Percentiles rank a stretch among this genome's conserved stretches.
Evolutionary conservation across 2,888 invertebrate genomes (phyloP).

Genomic region (Nowickia ferox): DNA sequence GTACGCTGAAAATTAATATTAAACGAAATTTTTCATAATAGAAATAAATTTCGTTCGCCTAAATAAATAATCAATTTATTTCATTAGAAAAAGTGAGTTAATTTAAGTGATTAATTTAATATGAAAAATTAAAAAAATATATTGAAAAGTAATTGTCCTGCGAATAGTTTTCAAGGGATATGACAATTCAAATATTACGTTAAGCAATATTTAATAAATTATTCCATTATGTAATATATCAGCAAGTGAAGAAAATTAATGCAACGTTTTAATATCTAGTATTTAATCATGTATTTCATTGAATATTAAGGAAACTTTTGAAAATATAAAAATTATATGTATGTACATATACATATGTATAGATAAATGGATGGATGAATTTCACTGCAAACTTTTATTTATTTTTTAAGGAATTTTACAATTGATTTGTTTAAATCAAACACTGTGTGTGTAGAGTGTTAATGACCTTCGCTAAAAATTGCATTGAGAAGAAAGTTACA

Average conservation of each 20-base stretch:
- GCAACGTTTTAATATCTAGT: conserved; percentile 16
- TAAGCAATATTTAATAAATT: conserved; percentile 26
- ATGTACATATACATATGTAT: too few species aligned
- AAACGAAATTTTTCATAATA: conserved; percentile 62
- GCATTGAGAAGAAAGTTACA: conserved; percentile 67
- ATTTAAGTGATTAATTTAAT: too few species aligned
- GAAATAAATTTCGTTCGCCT: conserved; percentile 64
- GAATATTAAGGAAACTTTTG: conserved; percentile 1
- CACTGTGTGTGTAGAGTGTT: conserved; percentile 60
- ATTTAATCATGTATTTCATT: conserved; percentile 18
- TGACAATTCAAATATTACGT: background rate
- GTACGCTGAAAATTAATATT: conserved; percentile 58
- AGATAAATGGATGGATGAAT: too few species aligned
- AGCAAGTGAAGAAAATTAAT: conserved; percentile 5
- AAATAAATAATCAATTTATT: conserved; percentile 21
- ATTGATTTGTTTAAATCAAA: conserved; percentile 45
- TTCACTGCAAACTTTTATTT: background rate
- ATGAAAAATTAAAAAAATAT: background rate
- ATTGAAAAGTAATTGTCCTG: background rate
- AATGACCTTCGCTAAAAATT: conserved; percentile 72
- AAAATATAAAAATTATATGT: background rate
- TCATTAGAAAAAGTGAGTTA: conserved; percentile 62
- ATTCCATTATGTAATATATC: conserved; percentile 57
- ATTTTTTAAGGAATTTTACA: conserved; percentile 17
- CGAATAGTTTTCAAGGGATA: background rate